Percentiles rank a stretch among this genome's conserved stretches.
Evolutionary conservation across 1,140 invertebrate species (phyloP).

Genomic region (Lucilia sericata): DNA sequence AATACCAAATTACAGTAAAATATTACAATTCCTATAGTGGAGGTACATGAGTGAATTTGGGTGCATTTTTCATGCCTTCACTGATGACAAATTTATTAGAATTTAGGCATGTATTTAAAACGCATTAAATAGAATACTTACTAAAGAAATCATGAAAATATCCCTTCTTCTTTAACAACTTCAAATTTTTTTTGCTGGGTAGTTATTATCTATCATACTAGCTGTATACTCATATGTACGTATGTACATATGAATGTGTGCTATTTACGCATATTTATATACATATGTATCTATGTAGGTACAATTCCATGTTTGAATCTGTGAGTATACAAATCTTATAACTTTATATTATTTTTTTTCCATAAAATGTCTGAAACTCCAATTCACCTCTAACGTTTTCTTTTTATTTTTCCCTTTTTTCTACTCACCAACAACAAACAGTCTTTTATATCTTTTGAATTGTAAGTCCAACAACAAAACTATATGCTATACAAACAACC

Average conservation of each 20-base stretch:
- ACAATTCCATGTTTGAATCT: background rate
- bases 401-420: background rate
- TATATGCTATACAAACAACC: background rate
- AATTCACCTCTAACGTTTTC: constrained; percentile 15
- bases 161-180: too few species aligned
- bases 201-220: constrained; percentile 7
- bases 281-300: background rate
- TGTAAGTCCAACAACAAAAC: background rate
- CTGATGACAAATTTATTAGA: too few species aligned
- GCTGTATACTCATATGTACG: background rate
- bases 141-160: too few species aligned
- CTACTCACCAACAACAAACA: background rate
- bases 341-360: background rate
- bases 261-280: background rate
- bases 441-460: constrained; percentile 20
- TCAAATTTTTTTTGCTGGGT: too few species aligned
- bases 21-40: too few species aligned
- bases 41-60: too few species aligned
- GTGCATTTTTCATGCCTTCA: too few species aligned
- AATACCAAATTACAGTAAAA: too few species aligned
- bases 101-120: too few species aligned
- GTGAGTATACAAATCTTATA: background rate
- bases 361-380: background rate
- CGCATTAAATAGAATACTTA: too few species aligned
- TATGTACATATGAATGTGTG: background rate